Evolutionary conservation across 2,888 invertebrate species (phyloP), one percentile per base, ranked within the genome.

Genomic region (Sturmia bella): DNA sequence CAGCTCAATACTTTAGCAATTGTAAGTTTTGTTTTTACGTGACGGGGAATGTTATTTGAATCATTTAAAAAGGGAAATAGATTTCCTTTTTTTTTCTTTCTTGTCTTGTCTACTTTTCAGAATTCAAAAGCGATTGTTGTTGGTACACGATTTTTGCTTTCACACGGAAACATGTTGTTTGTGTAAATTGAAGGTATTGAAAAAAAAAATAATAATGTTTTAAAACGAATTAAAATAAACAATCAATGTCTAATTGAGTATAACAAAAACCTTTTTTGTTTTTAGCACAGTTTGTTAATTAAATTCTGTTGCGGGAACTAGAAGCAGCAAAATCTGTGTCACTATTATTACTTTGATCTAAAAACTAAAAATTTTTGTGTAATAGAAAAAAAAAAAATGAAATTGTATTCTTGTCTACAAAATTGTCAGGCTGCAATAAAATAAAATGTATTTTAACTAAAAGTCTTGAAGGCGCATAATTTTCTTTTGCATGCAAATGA

Each of bases 281-380:
- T 24, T 27, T 56, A n/a, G 1, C 24, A 66, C 24, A 52, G 24
- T 43, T 68, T 32, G 15, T 43, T 19, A 54, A 63, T 69, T 63
- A 54, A 27, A 45, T 59, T 78, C 48, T 50, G 27, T 50, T 43
- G 59, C 52, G 2, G 7, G 21, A 66, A 69, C n/a, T 24, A n/a
- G 39, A 32, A 52, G 15, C 66, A 39, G 21, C 13, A 39, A 41
- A 32, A 24, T 59, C 59, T 59, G 15, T 69, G 66, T 19, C 45
- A 41, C 32, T 37, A 43, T 76, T 37, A 43, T 76, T 76, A 69
- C 54, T 69, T 63, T 76, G 76, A 69, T 54, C 45, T 54, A 54
- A 37, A 59, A 32, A 32, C 41, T 50, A 57, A 57, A 50, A 19
- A 61, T 17, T 24, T 24, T 5, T 39, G 2, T 11, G 27, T 7